These are phyloP conservation scores for Hemichromis elongatus DNA, from an alignment of 2,113 vertebrate genomes.

Conservation along the genomic window DNA sequence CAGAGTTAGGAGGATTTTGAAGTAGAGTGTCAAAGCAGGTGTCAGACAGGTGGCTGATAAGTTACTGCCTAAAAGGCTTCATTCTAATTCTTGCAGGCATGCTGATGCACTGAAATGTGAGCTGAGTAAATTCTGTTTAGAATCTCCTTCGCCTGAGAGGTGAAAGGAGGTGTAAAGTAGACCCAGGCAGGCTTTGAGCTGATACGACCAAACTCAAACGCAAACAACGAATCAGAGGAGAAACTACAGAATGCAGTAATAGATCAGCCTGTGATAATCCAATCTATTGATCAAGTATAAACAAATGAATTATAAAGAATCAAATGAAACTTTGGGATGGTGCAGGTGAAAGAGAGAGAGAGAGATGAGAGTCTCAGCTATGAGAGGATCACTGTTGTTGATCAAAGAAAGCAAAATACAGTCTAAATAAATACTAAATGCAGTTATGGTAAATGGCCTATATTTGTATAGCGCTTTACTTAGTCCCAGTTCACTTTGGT, in stretches of 20 bases:
- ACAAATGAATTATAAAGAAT: not conserved
- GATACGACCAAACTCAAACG: not conserved
- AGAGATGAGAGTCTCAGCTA: not conserved
- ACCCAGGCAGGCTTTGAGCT: not conserved
- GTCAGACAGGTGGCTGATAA: not conserved
- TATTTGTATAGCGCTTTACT: too few relatives aligned
- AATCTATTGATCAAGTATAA: not conserved
- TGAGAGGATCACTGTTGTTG: not conserved
- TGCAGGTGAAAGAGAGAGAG: not conserved
- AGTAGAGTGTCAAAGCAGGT: not conserved
- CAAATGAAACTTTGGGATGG: not conserved
- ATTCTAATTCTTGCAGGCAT: not conserved
- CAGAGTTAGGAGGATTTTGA: not conserved
- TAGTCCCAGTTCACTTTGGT: not conserved
- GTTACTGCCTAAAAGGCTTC: not conserved
- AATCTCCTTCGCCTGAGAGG: not conserved
- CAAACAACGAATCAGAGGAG: not conserved
- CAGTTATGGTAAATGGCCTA: too few relatives aligned
- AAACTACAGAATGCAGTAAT: not conserved
- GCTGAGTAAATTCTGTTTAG: not conserved
- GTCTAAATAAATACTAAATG: too few relatives aligned
- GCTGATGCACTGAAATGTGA: not conserved
- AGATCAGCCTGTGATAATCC: not conserved
- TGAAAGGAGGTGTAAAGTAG: not conserved
- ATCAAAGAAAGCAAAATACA: not conserved